Percentiles rank a stretch among this genome's conserved stretches.
Evolutionary conservation across 1,140 invertebrate genomes (phyloP).

Genomic region (Cotesia typhae): DNA sequence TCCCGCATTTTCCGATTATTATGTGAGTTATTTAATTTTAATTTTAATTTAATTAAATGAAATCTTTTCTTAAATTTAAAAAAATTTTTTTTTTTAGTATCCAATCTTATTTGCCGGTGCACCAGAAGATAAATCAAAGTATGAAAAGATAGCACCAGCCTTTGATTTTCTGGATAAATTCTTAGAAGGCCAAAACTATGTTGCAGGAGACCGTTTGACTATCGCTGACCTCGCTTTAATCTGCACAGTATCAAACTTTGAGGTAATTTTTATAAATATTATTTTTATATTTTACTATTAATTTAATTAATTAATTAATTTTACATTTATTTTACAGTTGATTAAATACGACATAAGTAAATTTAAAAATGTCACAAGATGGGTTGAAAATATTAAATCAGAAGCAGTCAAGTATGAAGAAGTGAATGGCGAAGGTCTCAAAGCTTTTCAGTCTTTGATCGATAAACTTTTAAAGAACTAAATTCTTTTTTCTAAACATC

Average conservation of each 20-base stretch:
- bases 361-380: slow-evolving; percentile 73
- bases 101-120: slow-evolving; percentile 74
- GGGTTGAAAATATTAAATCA: slow-evolving; percentile 73
- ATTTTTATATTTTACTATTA: not conserved
- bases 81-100: slow-evolving; percentile 65
- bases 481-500: not conserved
- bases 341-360: slow-evolving; percentile 71
- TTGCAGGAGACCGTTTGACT: slow-evolving; percentile 75
- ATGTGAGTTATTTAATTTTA: slow-evolving; percentile 63
- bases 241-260: slow-evolving; percentile 71
- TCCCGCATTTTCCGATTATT: slow-evolving; percentile 72
- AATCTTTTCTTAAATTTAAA: too few species aligned
- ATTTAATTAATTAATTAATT: slow-evolving; percentile 17
- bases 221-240: slow-evolving; percentile 76
- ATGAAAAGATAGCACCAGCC: slow-evolving; percentile 71
- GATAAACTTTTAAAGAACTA: slow-evolving; percentile 45
- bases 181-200: slow-evolving; percentile 72
- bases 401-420: slow-evolving; percentile 77
- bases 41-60: too few species aligned
- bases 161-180: slow-evolving; percentile 75
- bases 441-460: slow-evolving; percentile 56
- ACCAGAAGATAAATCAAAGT: slow-evolving; percentile 72
- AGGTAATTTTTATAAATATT: slow-evolving; percentile 60
- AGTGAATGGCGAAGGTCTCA: slow-evolving; percentile 68
- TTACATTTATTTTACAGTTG: slow-evolving; percentile 49